These are phyloP conservation scores for Laodelphax striatellus DNA, from an alignment of 1,140 invertebrate genomes.

Conservation along the genomic window DNA sequence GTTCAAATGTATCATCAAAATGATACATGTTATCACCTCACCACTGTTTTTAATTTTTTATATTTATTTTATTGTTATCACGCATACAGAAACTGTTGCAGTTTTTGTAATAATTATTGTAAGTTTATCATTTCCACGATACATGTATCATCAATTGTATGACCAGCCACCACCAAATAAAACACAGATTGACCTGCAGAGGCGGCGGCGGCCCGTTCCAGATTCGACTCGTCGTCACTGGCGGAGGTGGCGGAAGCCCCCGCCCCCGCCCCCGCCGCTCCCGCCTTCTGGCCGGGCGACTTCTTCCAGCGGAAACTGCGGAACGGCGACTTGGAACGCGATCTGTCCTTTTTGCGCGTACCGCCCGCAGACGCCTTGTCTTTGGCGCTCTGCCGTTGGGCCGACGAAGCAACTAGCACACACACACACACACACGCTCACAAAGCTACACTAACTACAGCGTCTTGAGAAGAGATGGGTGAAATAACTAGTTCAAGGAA, in stretches of 20 bases:
- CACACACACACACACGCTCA: neutral
- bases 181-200: slow-evolving; percentile 29
- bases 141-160: no score
- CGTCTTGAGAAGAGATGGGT: no score
- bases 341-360: slow-evolving; percentile 53
- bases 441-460: slow-evolving; percentile 3
- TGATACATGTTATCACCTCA: no score
- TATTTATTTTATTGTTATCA: no score
- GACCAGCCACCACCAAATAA: neutral
- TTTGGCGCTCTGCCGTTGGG: slow-evolving; percentile 11
- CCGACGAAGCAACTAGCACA: neutral
- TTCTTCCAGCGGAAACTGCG: slow-evolving; percentile 83
- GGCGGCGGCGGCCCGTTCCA: slow-evolving; percentile 34
- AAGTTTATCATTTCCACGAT: no score
- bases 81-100: no score
- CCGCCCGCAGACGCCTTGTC: slow-evolving; percentile 2
- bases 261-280: slow-evolving; percentile 29
- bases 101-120: no score
- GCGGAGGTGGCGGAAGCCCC: slow-evolving; percentile 41
- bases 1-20: no score
- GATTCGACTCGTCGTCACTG: slow-evolving; percentile 65
- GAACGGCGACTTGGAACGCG: slow-evolving; percentile 82
- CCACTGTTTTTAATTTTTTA: no score
- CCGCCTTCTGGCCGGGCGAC: slow-evolving; percentile 20
- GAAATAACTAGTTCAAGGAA: no score